A percentile compares a stretch with the other conserved stretches of the same genome.
Evolutionary conservation across 2,888 invertebrate species (phyloP).

Genomic region (Encarsia formosa): DNA sequence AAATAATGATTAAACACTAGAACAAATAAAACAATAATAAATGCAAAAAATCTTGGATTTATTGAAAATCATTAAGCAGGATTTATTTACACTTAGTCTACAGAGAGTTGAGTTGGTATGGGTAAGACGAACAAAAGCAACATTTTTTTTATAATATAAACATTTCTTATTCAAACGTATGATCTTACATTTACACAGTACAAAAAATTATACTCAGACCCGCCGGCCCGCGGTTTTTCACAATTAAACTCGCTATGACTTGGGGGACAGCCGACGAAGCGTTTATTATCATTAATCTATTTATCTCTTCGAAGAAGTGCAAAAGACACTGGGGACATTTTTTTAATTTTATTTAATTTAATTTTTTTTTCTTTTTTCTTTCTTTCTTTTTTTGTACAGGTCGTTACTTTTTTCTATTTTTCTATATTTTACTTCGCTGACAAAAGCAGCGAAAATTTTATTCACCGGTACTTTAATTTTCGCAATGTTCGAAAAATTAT

Average conservation of each 20-base stretch:
- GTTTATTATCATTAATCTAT: conserved; percentile 22
- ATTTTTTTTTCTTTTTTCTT: background rate
- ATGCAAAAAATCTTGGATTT: conserved; percentile 9
- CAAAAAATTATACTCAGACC: conserved; percentile 67
- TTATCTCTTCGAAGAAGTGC: conserved; percentile 28
- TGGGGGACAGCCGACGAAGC: conserved; percentile 40
- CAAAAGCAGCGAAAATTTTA: too few relatives aligned
- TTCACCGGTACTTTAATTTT: too few relatives aligned
- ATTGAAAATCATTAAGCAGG: conserved; percentile 12
- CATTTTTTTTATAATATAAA: conserved; percentile 47
- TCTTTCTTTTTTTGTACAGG: background rate
- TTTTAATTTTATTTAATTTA: background rate
- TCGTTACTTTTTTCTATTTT: too few relatives aligned
- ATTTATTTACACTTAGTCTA: conserved; percentile 26
- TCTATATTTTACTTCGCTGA: too few relatives aligned
- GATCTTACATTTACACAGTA: conserved; percentile 82
- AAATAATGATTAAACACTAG: too few relatives aligned
- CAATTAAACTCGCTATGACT: conserved; percentile 45
- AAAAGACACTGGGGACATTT: conserved; percentile 14
- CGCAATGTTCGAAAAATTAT: too few relatives aligned
- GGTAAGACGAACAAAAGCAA: conserved; percentile 22
- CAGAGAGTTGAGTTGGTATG: conserved; percentile 20
- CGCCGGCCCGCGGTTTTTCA: conserved; percentile 44
- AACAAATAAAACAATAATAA: conserved; percentile 8
- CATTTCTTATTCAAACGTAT: conserved; percentile 65